Conservation (phyloP, 2,113 vertebrate species). For the Labrus mixtus region DNA sequence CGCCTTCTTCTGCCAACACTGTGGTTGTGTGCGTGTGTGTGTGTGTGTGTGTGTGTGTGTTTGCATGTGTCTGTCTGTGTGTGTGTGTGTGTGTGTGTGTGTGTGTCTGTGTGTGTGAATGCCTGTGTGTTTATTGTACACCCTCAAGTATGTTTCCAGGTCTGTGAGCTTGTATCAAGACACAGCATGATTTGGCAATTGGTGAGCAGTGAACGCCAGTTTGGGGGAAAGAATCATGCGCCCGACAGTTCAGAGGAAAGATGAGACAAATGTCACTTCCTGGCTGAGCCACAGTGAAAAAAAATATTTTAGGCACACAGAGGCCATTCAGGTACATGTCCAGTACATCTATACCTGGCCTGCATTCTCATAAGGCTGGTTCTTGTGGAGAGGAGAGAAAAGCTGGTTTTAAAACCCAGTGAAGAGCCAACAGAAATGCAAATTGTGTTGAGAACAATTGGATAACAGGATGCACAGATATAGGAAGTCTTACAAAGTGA, state of each 20-base stretch:
- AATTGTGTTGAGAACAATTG: neutral
- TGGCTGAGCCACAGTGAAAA: constrained; percentile 25
- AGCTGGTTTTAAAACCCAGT: neutral
- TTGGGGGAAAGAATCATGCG: neutral
- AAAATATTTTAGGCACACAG: constrained; percentile 2
- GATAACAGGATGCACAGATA: neutral
- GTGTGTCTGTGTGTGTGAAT: constrained; percentile 18
- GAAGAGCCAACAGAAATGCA: neutral
- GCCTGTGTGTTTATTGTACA: constrained; percentile 44
- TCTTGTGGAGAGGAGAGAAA: constrained; percentile 16
- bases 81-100: constrained; percentile 11
- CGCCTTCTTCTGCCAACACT: constrained; percentile 53
- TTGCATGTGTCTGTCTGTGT: no score
- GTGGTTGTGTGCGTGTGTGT: constrained; percentile 32
- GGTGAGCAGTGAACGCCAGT: neutral
- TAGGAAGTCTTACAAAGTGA: neutral
- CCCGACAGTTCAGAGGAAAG: constrained; percentile 41
- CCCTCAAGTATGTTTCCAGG: constrained; percentile 49
- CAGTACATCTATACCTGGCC: constrained; percentile 14
- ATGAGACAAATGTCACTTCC: constrained; percentile 39
- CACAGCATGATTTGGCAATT: constrained; percentile 55
- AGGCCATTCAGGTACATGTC: constrained; percentile 26
- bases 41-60: constrained; percentile 7
- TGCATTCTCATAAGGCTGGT: constrained; percentile 6
- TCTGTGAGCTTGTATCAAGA: constrained; percentile 64